phyloP scores from a whole-genome alignment of 2,113 vertebrate species.

The Neodontobutis hainanensis region DNA sequence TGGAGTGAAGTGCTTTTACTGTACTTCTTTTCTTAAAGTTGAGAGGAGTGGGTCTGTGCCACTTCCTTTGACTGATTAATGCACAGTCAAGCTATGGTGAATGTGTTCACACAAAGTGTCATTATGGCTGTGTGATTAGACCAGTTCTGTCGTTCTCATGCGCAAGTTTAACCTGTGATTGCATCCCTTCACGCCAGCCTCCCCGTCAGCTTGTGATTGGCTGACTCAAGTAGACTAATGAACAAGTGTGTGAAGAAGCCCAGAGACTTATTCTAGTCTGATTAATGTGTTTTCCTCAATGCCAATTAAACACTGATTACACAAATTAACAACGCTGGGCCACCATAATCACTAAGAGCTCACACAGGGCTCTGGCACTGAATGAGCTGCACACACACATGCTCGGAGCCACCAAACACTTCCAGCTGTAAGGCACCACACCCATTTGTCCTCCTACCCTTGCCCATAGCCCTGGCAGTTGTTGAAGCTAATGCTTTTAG shows the following conservation, averaged over 20 bases:
- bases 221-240: conserved; percentile 61
- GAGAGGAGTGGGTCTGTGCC: not conserved
- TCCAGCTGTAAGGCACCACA: no score
- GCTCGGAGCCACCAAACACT: not conserved
- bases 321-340: conserved; percentile 74
- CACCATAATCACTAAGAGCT: conserved; percentile 68
- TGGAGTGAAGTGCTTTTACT: no score
- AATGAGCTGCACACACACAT: conserved; percentile 13
- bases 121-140: conserved; percentile 21
- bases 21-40: no score
- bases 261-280: conserved; percentile 67
- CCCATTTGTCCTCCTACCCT: no score
- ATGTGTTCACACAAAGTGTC: not conserved
- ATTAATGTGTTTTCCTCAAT: conserved; percentile 76
- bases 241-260: conserved; percentile 51
- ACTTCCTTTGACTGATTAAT: not conserved
- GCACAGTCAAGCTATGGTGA: not conserved
- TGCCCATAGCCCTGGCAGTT: no score
- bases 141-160: conserved; percentile 19
- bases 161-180: conserved; percentile 38
- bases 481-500: no score
- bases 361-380: conserved; percentile 56
- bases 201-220: conserved; percentile 50
- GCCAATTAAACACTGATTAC: conserved; percentile 76
- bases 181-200: conserved; percentile 16